Evolutionary conservation across 2,797 vertebrate species (phyloP).

Genomic region (Lutra lutra): DNA sequence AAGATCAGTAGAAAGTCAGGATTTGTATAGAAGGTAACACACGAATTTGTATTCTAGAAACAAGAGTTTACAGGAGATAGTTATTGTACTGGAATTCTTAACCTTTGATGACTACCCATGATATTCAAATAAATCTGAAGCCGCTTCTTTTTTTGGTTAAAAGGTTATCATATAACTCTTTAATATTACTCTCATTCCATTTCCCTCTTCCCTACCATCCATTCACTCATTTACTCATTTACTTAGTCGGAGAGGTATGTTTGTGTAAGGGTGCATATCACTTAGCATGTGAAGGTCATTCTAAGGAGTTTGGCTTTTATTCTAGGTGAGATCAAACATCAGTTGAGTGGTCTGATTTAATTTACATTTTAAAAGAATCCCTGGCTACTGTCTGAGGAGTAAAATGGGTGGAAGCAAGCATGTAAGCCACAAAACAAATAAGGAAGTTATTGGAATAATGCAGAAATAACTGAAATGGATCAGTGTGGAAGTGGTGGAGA

Average conservation of each 20-base stretch:
- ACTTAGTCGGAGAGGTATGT: not conserved
- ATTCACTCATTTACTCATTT: not conserved
- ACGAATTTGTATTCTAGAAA: not conserved
- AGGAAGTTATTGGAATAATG: not conserved
- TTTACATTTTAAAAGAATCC: not conserved
- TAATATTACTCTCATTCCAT: not conserved
- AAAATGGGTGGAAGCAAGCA: not conserved
- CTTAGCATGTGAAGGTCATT: not conserved
- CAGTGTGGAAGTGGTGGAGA: not conserved
- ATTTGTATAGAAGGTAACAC: not conserved
- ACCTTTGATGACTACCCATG: not conserved
- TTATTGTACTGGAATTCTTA: not conserved
- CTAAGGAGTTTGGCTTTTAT: not conserved
- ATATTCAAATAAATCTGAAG: slow-evolving; percentile 1
- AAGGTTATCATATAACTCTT: not conserved
- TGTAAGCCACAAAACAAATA: not conserved
- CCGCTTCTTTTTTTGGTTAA: not conserved
- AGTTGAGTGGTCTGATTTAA: not conserved
- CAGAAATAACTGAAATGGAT: not conserved
- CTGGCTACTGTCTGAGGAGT: not conserved
- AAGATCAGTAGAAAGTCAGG: not conserved
- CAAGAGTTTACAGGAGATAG: not conserved
- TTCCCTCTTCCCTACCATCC: not conserved
- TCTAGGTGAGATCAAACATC: not conserved
- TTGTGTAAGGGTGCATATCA: not conserved